Base-by-base conservation (phyloP, 1,140 invertebrate species). In the Drepana arcuata region DNA sequence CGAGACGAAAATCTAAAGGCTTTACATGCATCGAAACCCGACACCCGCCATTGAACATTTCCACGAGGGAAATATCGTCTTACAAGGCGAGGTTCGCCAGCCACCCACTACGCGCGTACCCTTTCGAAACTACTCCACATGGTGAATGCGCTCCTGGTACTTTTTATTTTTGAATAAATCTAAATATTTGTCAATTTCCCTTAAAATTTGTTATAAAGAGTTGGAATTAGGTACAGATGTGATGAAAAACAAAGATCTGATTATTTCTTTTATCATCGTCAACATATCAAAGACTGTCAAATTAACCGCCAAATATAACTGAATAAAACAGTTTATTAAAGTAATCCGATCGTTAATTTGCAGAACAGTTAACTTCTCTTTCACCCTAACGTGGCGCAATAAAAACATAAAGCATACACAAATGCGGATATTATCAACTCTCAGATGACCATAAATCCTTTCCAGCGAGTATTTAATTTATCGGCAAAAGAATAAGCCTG, bases 1-100 rank as follows among this genome's bases (percentile, higher is more conserved):
- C 66, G 51, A 78, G 60, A 65, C 69, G 69, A 77, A 80, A 80
- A 78, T 80, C 70, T 68, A 70, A 73, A 80, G 75, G 59, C 44
- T 66, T 48, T 50, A 60, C 57, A 60, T 60, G 66, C 58, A 67
- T 50, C 41, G 54, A 39, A 77, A 75, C 55, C 48, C 68, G 77
- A 78, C 63, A 77, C 70, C 71, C 48, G 36, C 64, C 63, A 72
- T 80, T 78, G 67, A 78, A 74, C 66, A 74, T 81, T 81, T 81
- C 67, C 73, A 75, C 64, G 66, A 67, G 70, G 72, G 69, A 73
- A 77, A 75, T 77, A 81, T 81, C 77, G 60, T 65, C 50, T 81
- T 75, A 78, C 77, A 68, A 50, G 59, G 46, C 60, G 53, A 61
- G 48, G n/a, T n/a, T n/a, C n/a, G n/a, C 36, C 51, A 54, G 73